Evolutionary conservation across 2,888 invertebrate genomes (phyloP), one percentile per base, ranked within the genome.

Genomic region (Polyploca ridens): DNA sequence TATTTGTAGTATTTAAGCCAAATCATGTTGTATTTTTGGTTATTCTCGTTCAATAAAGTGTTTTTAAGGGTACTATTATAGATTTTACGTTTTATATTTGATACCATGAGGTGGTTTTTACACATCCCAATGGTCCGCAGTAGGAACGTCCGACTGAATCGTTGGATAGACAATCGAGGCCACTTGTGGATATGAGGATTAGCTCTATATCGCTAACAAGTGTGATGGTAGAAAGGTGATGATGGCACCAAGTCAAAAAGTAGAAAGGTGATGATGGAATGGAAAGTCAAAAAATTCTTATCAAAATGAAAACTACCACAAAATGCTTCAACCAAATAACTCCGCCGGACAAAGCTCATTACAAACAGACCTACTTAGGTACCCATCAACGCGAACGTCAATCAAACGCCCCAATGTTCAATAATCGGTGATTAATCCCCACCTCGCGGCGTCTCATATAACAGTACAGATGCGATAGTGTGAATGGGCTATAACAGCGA

Each of bases 401-500:
- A 19, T 19, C 54, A 54, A 19, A 58, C 33, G 27, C 58, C 58
- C n/a, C n/a, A 7, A 33, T n/a, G 33, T 33, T 35, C 33, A 33
- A 27, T 58, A 58, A 35, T 33, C 35, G 27, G 33, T 33, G 35
- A 35, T 58, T 58, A 61, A 33, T 19, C 27, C 41, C 19, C 61
- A 41, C 41, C 44, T 41, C 19, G 5, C 6, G 14, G 4, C 19
- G 60, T 60, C 60, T 60, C 61, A 5, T 41, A 38, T 60, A 16
- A 60, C 16, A 60, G 60, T 19, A 61, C n/a, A 59, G 35, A 61
- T 41, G 41, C 14, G 61, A 41, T 11, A 41, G 41, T 19, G 41
- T 61, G 54, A 54, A 54, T 54, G 54, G 46, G 19, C 27, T 19
- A 10, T 27, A 19, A 41, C 27, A 11, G 19, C 76, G 68, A 74